Percentiles rank a stretch among this genome's conserved stretches.
These are phyloP conservation scores for Eriocheir sinensis DNA, from an alignment of 1,140 invertebrate species.

Conservation along the genomic window DNA sequence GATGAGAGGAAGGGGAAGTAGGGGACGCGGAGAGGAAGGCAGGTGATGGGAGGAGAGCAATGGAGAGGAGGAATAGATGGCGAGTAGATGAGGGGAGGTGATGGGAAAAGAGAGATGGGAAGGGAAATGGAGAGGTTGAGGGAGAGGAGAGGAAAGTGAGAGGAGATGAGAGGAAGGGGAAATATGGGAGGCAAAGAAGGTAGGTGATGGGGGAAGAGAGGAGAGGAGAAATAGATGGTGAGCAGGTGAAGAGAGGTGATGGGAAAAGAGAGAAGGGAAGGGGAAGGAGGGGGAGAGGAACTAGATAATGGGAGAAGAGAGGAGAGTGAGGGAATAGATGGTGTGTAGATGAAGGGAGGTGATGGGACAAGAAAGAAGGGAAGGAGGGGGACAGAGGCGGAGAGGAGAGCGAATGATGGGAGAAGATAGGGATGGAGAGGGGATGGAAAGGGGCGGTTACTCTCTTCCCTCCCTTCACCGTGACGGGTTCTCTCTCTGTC, in stretches of 20 bases:
- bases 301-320: not conserved
- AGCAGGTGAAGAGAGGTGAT: too few relatives aligned
- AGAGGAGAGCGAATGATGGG: not conserved
- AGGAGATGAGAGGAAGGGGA: not conserved
- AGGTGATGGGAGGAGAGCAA: not conserved
- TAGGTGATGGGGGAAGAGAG: not conserved
- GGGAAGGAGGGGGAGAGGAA: too few relatives aligned
- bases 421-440: too few relatives aligned
- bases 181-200: not conserved
- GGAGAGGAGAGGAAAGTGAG: not conserved
- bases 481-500: too few relatives aligned
- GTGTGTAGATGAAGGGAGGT: not conserved
- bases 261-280: too few relatives aligned
- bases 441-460: too few relatives aligned
- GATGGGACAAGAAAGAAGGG: not conserved
- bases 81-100: not conserved
- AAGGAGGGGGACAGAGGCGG: not conserved
- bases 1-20: not conserved
- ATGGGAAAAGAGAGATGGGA: not conserved
- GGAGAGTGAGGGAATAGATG: not conserved
- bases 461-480: too few relatives aligned
- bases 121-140: not conserved
- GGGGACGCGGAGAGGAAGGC: not conserved
- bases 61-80: too few relatives aligned
- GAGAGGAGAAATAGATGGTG: too few relatives aligned